Conservation (phyloP, 2,797 vertebrate species). For the Myripristis jacobus region DNA sequence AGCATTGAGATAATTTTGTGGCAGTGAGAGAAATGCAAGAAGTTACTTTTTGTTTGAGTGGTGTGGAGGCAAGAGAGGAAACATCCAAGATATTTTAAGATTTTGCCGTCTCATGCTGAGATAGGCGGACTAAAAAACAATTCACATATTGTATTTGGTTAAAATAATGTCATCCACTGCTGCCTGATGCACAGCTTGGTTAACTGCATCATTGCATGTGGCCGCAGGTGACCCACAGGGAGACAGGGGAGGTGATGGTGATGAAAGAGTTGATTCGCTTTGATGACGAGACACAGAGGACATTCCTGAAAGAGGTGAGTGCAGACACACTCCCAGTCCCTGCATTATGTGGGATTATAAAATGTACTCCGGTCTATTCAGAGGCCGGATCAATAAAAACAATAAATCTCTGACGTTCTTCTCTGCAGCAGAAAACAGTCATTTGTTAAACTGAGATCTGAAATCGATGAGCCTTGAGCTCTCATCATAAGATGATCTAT, state of each 20-base stretch:
- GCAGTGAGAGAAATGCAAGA: no score
- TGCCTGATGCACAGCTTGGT: slow-evolving; percentile 15
- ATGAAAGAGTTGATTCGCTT: slow-evolving; percentile 99
- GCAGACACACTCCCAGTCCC: not conserved
- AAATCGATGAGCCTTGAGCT: not conserved
- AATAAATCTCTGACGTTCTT: not conserved
- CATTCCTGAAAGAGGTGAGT: slow-evolving; percentile 95
- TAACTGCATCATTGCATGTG: not conserved
- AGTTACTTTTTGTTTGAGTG: no score
- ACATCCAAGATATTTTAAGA: no score
- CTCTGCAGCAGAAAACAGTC: not conserved
- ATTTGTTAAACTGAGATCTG: slow-evolving; percentile 2
- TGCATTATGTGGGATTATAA: not conserved
- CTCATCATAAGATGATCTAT: not conserved
- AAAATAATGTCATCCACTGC: slow-evolving; percentile 3
- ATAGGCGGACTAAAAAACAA: not conserved
- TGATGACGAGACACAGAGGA: slow-evolving; percentile 95
- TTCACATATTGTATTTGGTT: not conserved
- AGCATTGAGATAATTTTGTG: slow-evolving; percentile 31
- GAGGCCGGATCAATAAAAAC: not conserved
- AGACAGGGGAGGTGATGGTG: slow-evolving; percentile 98
- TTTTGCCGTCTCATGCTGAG: not conserved
- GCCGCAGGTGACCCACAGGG: slow-evolving; percentile 92
- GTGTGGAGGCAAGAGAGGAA: no score
- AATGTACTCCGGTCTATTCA: not conserved